Evolutionary conservation across 2,797 vertebrate species (phyloP), one percentile per base, ranked within the genome.

Genomic region (Pangasius larnaudii): DNA sequence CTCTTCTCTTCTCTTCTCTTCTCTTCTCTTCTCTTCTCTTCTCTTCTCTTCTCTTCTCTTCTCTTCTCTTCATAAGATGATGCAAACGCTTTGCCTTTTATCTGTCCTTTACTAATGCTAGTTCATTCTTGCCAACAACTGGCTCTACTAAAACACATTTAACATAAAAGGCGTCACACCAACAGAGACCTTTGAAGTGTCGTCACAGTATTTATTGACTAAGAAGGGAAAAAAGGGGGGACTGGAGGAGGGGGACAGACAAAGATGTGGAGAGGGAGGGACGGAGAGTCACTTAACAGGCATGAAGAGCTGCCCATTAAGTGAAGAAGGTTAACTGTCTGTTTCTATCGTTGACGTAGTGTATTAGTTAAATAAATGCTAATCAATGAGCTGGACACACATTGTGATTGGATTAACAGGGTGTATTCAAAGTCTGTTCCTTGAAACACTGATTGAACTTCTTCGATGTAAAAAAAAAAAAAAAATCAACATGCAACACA

Each of bases 11-110:
- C 59, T 90, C 79, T 58, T 33, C n/a, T 53, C n/a, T 93, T 53
- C 13, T 22, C 19, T 30, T 46, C 49, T 90, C 39, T 33, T 53
- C 14, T 79, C 59, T 51, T 56, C 59, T 90, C 79, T 58, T 33
- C n/a, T 69, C n/a, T 93, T 36, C 88, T 91, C 87, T 93, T 88
- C 86, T 69, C 78, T 81, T 92, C 93, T 92, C 16, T 33, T 46
- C 49, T 90, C 39, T 51, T 69, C 14, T 90, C 36, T 91, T 87
- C 91, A 36, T 36, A 58, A 58, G 53, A 80, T 36, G 16, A 58
- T 30, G 51, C 89, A 86, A 85, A 91, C 90, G 86, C 87, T 93
- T 89, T 86, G 58, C 84, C 78, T 93, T 93, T 93, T n/a, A 67
- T 27, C 63, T 89, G 90, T 85, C 84, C 91, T 89, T 61, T 22